Evolutionary conservation across 2,797 vertebrate genomes (phyloP), one percentile per base, ranked within the genome.

Genomic region (Sebastes vulpes): DNA sequence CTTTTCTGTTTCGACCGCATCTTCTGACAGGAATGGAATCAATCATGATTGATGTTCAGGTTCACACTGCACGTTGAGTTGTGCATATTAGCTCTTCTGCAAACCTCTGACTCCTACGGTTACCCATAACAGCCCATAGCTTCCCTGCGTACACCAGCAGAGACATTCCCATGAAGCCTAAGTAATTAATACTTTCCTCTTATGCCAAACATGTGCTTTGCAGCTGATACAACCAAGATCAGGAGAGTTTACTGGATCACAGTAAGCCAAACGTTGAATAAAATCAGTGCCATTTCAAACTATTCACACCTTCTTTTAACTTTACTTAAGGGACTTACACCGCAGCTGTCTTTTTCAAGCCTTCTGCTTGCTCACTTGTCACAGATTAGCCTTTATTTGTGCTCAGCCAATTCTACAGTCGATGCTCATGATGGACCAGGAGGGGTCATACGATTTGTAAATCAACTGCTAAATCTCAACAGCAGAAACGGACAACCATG

Each of bases 401-500:
- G 9, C 28, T 64, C 28, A 9, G 21, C 12, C 25, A 32, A n/a
- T 54, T 67, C 52, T 38, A 57, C 46, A 57, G 58, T 29, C 16
- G 1, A 9, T 63, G 38, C 31, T 78, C 28, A 28, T 42, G 63
- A 52, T 26, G 9, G 6, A 57, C 48, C 60, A 61, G 16, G 8
- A 21, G 14, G 9, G n/a, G 28, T 25, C 2, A 8, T 25, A 77
- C 3, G 2, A 53, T 75, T 56, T 67, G 11, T 38, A 31, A 28
- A 31, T 42, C 61, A 65, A 29, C 48, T 52, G 25, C 23, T 57
- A 29, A 53, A 31, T 46, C 53, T 46, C n/a, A 73, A 21, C 10
- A 64, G 20, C 31, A 71, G 74, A 68, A 81, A 61, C 1, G 23
- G 42, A 20, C 64, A 75, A 59, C 18, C 53, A 53, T 66, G 57